Conservation (phyloP, 2,888 invertebrate species). For the Erpobdella octoculata region DNA sequence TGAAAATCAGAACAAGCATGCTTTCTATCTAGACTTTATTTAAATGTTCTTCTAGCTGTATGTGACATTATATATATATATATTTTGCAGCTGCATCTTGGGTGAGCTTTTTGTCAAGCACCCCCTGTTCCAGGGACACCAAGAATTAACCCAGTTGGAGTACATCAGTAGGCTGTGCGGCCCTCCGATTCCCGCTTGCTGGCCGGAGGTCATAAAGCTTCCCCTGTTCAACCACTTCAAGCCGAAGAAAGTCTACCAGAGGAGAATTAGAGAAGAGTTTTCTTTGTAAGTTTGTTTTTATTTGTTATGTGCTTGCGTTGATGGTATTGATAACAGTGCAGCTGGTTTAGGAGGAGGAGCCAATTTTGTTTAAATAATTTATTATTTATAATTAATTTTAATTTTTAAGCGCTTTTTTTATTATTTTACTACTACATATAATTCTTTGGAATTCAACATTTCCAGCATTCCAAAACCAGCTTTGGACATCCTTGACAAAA, state of each 20-base stretch:
- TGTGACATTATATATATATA: too few relatives aligned
- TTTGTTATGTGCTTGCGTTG: too few relatives aligned
- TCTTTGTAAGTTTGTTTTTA: conserved; percentile 63
- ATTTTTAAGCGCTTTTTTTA: background rate
- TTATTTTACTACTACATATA: background rate
- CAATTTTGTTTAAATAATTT: background rate
- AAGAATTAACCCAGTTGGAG: conserved; percentile 86
- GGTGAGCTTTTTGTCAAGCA: conserved; percentile 92
- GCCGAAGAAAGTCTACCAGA: conserved; percentile 78
- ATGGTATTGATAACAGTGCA: background rate
- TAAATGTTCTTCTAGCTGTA: too few relatives aligned
- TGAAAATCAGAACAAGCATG: too few relatives aligned
- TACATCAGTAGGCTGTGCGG: conserved; percentile 84
- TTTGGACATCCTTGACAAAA: conserved; percentile 81
- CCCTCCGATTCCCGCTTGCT: conserved; percentile 86
- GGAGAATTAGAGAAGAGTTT: conserved; percentile 84
- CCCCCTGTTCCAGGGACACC: conserved; percentile 87
- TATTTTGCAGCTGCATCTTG: conserved; percentile 74
- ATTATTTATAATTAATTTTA: background rate
- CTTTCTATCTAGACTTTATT: too few relatives aligned
- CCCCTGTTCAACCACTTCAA: conserved; percentile 84
- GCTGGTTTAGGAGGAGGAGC: background rate
- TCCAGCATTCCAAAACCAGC: conserved; percentile 72
- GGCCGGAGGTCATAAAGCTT: conserved; percentile 88
- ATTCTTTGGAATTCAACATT: conserved; percentile 24